Base-by-base conservation (phyloP, 2,888 invertebrate genomes). In the Lasioglossum oenotherae region DNA sequence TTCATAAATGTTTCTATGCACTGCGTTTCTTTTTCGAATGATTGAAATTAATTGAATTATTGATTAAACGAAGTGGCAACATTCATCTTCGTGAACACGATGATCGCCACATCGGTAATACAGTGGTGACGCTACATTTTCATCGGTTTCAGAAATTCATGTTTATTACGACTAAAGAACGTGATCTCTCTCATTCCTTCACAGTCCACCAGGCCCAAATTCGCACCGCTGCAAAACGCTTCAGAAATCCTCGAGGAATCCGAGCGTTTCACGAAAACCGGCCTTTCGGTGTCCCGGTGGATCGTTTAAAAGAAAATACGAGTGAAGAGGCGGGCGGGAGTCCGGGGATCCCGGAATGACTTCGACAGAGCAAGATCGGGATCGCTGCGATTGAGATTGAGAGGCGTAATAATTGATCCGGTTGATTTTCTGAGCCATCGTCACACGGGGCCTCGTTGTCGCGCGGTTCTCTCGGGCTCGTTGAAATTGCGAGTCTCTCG, bases 321-420 rank as follows among this genome's bases (percentile, higher is more conserved):
- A 23, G 27, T 2, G 1, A 60, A 16, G 27, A 27, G 27, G 27
- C n/a, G 16, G 12, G 38, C 3, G 35, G 46, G 46, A 16, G 46
- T 19, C 3, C 31, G 6, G n/a, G 41, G 46, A 19, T 10, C 4
- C 27, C n/a, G 38, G 41, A 79, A 49, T 41, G 57, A 73, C 67
- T 78, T 64, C 41, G 71, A 78, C 53, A 53, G 27, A 53, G 23
- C 44, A 31, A 64, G 49, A 27, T 27, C 60, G 60, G 27, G 27
- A 23, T 19, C 10, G 49, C 8, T 44, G 31, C 31, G 75, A 86
- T 84, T 74, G 81, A 49, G 67, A 82, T 81, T 77, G 81, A 78
- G 85, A 67, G 78, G 79, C 86, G 84, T 80, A 74, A 90, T 84
- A 78, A 90, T 88, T 73, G 78, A 84, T 76, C 74, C 79, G 84